These are phyloP conservation scores for Chlorodrepanis virens DNA, from an alignment of 2,113 vertebrate genomes.

Conservation along the genomic window DNA sequence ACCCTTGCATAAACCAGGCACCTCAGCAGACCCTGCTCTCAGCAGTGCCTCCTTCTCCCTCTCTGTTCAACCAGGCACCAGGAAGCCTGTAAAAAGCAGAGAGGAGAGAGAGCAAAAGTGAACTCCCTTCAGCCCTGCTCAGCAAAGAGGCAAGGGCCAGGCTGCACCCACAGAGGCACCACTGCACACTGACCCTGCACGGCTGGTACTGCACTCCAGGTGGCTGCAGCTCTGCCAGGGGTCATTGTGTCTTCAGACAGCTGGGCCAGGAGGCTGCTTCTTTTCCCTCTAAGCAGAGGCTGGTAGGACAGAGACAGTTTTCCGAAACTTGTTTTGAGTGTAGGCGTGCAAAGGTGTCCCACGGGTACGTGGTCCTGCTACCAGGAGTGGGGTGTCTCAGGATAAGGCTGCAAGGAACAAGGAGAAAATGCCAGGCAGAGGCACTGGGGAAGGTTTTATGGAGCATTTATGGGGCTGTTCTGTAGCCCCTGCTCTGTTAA, in stretches of 20 bases:
- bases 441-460: background rate
- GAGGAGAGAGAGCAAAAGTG: background rate
- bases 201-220: fast-evolving
- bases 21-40: background rate
- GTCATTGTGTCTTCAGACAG: fast-evolving
- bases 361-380: fast-evolving
- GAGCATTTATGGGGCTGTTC: background rate
- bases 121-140: background rate
- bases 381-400: background rate
- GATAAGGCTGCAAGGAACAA: background rate
- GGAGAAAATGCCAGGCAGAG: background rate
- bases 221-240: background rate
- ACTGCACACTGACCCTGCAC: fast-evolving
- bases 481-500: background rate
- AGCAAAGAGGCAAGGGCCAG: background rate
- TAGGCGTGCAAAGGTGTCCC: background rate
- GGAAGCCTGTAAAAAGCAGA: background rate
- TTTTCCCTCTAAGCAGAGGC: background rate
- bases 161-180: background rate
- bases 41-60: background rate
- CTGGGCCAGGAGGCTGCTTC: background rate
- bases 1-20: background rate
- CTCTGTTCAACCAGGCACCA: background rate
- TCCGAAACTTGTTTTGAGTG: background rate
- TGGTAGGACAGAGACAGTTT: background rate